These are phyloP conservation scores for Hesperia comma DNA, from an alignment of 2,888 invertebrate species.

Conservation along the genomic window DNA sequence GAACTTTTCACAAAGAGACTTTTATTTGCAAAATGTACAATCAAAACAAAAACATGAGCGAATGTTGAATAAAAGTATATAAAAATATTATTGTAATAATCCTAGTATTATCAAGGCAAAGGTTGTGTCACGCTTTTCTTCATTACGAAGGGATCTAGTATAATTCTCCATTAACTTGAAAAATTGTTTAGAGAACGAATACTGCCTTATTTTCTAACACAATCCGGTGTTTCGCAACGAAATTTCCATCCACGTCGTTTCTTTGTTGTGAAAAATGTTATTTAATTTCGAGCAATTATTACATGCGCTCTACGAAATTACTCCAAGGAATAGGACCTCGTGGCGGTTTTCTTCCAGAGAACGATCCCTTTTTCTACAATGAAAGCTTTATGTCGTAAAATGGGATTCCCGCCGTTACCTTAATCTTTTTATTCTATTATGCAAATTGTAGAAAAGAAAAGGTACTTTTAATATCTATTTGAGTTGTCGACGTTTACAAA, in stretches of 20 bases:
- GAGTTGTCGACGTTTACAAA: conserved; percentile 29
- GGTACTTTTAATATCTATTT: conserved; percentile 43
- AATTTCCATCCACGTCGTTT: conserved; percentile 72
- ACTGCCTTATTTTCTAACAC: conserved; percentile 64
- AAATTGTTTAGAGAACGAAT: conserved; percentile 67
- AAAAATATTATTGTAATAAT: conserved; percentile 31
- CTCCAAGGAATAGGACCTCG: conserved; percentile 77
- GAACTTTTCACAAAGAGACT: conserved; percentile 9
- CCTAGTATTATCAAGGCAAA: conserved; percentile 27
- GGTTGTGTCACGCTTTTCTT: conserved; percentile 35
- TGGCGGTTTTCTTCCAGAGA: conserved; percentile 70
- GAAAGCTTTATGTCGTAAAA: conserved; percentile 71
- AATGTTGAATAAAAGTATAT: conserved; percentile 19
- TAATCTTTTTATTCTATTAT: conserved; percentile 67
- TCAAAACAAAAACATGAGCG: conserved; percentile 2
- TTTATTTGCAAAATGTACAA: conserved; percentile 7
- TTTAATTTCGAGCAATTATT: conserved; percentile 82
- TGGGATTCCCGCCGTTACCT: conserved; percentile 70
- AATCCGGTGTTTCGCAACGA: conserved; percentile 66
- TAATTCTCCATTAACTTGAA: conserved; percentile 70
- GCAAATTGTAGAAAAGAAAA: conserved; percentile 54
- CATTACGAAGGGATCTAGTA: conserved; percentile 43
- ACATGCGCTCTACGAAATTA: conserved; percentile 81
- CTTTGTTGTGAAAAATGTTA: conserved; percentile 80
- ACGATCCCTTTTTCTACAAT: conserved; percentile 65